Conservation (phyloP, 2,888 invertebrate species). For the Dicranocentrus wangi region DNA sequence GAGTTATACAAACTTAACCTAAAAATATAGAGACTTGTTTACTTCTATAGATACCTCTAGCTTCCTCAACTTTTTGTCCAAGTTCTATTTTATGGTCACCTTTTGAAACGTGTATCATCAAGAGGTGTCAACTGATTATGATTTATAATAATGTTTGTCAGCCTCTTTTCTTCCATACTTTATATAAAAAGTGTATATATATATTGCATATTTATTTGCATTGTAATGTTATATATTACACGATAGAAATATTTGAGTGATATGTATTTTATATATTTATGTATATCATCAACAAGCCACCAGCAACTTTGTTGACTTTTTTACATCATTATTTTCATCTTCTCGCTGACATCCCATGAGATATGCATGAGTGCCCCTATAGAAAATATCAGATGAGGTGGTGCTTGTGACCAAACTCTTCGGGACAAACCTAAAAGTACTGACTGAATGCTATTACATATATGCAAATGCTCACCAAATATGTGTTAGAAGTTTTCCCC, state of each 20-base stretch:
- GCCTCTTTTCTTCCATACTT: conserved; percentile 16
- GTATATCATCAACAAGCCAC: neutral
- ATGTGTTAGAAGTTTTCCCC: too few species aligned
- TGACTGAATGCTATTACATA: neutral
- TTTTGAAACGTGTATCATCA: conserved; percentile 4
- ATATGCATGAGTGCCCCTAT: too few species aligned
- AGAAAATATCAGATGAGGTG: neutral
- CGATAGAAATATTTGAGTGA: too few species aligned
- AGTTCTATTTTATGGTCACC: conserved; percentile 24
- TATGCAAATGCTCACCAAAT: conserved; percentile 8
- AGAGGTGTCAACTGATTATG: conserved; percentile 50
- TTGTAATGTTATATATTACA: too few species aligned
- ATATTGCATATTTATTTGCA: too few species aligned
- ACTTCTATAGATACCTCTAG: neutral
- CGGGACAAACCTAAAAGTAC: neutral
- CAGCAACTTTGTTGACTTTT: conserved; percentile 17
- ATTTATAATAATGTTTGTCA: conserved; percentile 41
- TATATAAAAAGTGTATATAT: too few species aligned
- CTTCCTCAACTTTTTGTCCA: neutral
- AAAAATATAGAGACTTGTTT: neutral
- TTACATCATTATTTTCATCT: neutral
- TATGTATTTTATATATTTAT: too few species aligned
- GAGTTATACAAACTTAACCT: neutral
- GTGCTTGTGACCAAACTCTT: too few species aligned
- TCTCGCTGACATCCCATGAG: neutral